Conservation (phyloP, 2,888 invertebrate species). For the Tenthredo distinguenda region DNA sequence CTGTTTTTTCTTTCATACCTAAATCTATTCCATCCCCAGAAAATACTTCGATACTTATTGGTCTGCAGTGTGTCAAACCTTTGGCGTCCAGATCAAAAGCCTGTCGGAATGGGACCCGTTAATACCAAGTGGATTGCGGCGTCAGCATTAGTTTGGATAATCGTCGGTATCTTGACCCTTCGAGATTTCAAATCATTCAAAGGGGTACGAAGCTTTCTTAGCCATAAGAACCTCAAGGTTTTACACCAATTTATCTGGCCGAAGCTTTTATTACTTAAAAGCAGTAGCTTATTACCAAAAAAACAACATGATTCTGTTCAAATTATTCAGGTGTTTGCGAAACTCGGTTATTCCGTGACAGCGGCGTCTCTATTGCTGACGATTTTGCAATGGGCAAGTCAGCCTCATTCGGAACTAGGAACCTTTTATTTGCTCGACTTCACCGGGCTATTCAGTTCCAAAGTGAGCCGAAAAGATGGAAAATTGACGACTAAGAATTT, state of each 20-base stretch:
- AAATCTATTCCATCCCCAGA: constrained; percentile 29
- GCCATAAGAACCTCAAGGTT: background rate
- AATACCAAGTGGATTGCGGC: constrained; percentile 30
- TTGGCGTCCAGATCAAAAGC: constrained; percentile 44
- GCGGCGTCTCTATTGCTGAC: background rate
- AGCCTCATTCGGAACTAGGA: background rate
- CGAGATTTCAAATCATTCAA: constrained; percentile 31
- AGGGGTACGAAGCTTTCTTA: constrained; percentile 6
- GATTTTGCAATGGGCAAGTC: background rate
- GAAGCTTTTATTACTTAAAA: background rate
- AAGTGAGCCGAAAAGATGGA: background rate
- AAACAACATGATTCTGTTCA: background rate
- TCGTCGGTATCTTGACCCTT: constrained; percentile 29
- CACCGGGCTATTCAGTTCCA: constrained; percentile 25
- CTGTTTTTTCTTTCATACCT: constrained; percentile 22
- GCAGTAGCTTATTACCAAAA: background rate
- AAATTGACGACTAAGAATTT: background rate
- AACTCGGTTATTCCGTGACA: background rate
- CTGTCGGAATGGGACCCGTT: constrained; percentile 26
- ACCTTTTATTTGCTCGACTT: constrained; percentile 22
- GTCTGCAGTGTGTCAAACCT: constrained; percentile 43
- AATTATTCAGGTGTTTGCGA: constrained; percentile 14
- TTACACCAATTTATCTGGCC: background rate
- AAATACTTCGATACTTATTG: constrained; percentile 42
- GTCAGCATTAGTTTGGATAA: constrained; percentile 35